Base-by-base conservation (phyloP, 2,888 invertebrate genomes). In the Lasioglossum oenotherae region DNA sequence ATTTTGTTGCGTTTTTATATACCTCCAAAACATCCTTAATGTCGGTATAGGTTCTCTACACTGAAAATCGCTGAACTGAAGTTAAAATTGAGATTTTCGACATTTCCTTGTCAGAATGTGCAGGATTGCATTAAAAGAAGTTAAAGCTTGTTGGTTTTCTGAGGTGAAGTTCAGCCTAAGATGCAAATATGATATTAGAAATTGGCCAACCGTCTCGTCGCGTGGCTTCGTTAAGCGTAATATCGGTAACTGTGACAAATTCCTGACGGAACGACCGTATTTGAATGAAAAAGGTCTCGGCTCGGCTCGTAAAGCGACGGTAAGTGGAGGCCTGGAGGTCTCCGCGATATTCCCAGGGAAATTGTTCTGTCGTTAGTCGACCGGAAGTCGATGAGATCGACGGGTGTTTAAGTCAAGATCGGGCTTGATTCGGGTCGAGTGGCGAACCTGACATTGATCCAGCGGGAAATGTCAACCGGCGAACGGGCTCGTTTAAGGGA, bases 391-490 rank as follows among this genome's bases (percentile, higher is more conserved):
- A 81, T 27, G 87, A 82, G 87, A 85, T 82, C 76, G 77, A 69
- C 75, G 69, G 41, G 72, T 67, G 74, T 87, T 89, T 89, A 88
- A 89, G 84, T 85, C 89, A 81, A 84, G 86, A 88, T 82, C 74
- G 79, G 78, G 82, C 72, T 74, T 89, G 82, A 88, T 89, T 85
- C 77, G 73, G 86, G 89, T 89, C 87, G 87, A 89, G 87, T 81
- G 75, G 72, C 80, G 78, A 88, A 89, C 80, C 83, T 87, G 88
- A 86, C 89, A 90, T 88, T 89, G 89, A 89, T 88, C 84, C 67
- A 74, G 74, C 53, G 81, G 74, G 85, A 87, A 81, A 69, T 67
- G 88, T 71, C 72, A 64, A 64, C 72, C 75, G 74, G 35, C 27
- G 57, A 76, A 53, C 71, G 35, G 57, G n/a, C 23, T 60, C 57